Evolutionary conservation across 2,113 vertebrate genomes (phyloP).

Genomic region (Caloenas nicobarica): DNA sequence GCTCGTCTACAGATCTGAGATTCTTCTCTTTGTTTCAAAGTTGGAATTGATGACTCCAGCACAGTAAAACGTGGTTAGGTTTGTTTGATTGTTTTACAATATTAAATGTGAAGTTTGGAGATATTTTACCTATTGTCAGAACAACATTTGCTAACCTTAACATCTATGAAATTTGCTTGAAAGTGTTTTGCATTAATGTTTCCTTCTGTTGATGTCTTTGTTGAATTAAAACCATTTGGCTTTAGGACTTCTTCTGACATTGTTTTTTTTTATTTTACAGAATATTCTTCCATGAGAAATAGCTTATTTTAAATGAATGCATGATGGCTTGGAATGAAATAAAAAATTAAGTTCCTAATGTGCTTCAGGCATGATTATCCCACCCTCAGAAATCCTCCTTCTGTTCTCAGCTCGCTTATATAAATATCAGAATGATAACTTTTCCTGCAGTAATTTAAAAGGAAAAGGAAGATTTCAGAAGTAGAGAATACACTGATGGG

Average conservation of each 20-base stretch:
- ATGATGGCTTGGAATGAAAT: neutral
- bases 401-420: neutral
- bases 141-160: neutral
- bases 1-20: neutral
- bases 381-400: conserved; percentile 24
- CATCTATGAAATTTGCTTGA: neutral
- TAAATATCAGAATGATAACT: neutral
- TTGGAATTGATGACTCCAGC: neutral
- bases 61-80: neutral
- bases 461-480: neutral
- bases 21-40: neutral
- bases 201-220: neutral
- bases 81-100: neutral
- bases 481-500: neutral
- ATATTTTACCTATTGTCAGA: neutral
- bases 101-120: neutral
- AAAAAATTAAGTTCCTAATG: conserved; percentile 22
- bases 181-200: neutral
- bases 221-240: neutral
- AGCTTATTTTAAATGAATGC: neutral
- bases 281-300: neutral
- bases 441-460: neutral
- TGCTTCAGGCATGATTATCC: conserved; percentile 2
- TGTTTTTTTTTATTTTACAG: neutral
- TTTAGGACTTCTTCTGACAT: neutral